Percentiles rank a stretch among this genome's conserved stretches.
Conservation (phyloP, 2,797 vertebrate species). For the Danio tinwini region DNA sequence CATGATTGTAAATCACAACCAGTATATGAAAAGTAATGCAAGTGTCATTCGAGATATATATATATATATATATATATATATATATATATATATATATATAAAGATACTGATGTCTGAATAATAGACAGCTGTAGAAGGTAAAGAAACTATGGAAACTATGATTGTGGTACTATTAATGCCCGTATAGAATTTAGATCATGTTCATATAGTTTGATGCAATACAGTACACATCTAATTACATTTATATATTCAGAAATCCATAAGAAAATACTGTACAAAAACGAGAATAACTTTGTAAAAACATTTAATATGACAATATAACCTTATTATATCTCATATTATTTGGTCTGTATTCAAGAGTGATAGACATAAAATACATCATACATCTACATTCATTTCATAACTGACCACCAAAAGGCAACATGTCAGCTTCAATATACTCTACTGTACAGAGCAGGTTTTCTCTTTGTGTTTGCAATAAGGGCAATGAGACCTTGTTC, state of each 20-base stretch:
- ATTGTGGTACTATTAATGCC: slow-evolving; percentile 51
- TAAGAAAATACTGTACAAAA: slow-evolving; percentile 86
- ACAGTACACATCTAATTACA: slow-evolving; percentile 76
- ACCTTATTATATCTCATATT: slow-evolving; percentile 62
- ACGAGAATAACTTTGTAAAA: slow-evolving; percentile 87
- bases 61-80: slow-evolving; percentile 12
- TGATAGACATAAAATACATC: slow-evolving; percentile 67
- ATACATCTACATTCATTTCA: slow-evolving; percentile 84
- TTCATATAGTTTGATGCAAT: slow-evolving; percentile 31
- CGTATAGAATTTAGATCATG: slow-evolving; percentile 43
- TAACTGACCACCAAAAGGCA: slow-evolving; percentile 59
- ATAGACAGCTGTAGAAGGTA: slow-evolving; percentile 5
- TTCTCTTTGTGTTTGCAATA: not conserved
- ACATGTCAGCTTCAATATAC: slow-evolving; percentile 49
- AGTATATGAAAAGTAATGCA: slow-evolving; percentile 31
- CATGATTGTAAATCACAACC: slow-evolving; percentile 41
- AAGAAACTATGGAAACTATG: slow-evolving; percentile 40
- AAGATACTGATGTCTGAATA: slow-evolving; percentile 21
- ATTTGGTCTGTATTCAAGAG: slow-evolving; percentile 88
- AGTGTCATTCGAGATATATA: slow-evolving; percentile 27
- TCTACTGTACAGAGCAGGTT: slow-evolving; percentile 48
- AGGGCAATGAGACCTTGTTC: slow-evolving; percentile 1
- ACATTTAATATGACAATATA: slow-evolving; percentile 85
- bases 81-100: not conserved
- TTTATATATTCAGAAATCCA: slow-evolving; percentile 81